Base-by-base conservation (phyloP, 2,113 vertebrate species). In the Daphoenositta chrysoptera region DNA sequence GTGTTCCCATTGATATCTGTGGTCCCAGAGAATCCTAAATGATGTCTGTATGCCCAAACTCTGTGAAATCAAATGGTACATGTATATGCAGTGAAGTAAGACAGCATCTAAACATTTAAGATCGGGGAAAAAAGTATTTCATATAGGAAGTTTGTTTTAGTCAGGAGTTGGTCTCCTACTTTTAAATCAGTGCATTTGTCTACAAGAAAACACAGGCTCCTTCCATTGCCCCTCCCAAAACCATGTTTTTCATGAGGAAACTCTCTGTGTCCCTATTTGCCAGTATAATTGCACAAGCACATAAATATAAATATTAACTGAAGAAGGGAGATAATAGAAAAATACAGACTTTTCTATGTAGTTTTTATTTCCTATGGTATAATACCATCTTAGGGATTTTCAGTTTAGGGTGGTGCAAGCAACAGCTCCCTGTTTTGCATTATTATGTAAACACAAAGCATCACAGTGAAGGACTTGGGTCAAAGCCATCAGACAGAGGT, bases 301-400 rank as follows among this genome's bases (percentile, higher is more conserved):
- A 26, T 18, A 20, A 89, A 40, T 18, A 53, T 19, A 47, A 72
- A 47, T 10, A 35, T 40, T 24, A 53, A 48, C 10, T 37, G 22
- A 66, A 39, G 60, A 88, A 63, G 18, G 37, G 26, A 63, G 7
- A 39, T 17, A 44, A 50, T 2, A 21, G 18, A 65, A 73, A 44
- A 56, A n/a, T 2, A 9, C 17, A 73, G 21, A 30, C 6, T 54
- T 58, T 33, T 30, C 11, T 28, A 13, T 10, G 35, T 12, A 2
- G 11, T 24, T 53, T 68, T 65, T 26, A 54, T 47, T 71, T 69
- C 4, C 1, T 15, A 12, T 33, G 9, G 28, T 21, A 26, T 12
- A 72, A 16, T 6, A 19, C 8, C 0, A 22, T 20, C 7, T 12
- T 9, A 47, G 0, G 2, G 68, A n/a, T 72, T 65, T 77, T 26